phyloP scores from a whole-genome alignment of 2,113 vertebrate species.

The Dasyprocta punctata region DNA sequence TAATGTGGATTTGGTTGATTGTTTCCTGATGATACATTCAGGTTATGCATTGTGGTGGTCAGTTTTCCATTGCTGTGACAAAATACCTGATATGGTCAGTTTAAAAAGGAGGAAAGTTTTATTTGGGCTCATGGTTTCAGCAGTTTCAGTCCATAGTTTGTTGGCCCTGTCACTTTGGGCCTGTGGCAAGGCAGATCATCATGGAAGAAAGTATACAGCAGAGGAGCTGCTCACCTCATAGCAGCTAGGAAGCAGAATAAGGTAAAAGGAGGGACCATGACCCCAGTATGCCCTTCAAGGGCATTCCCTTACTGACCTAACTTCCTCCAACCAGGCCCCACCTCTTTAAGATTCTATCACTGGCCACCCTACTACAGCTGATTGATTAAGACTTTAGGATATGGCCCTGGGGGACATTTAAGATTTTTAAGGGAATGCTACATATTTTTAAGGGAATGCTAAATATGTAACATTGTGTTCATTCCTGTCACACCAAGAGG shows the following conservation, averaged over 20 bases:
- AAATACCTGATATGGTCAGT: background rate
- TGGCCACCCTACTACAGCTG: background rate
- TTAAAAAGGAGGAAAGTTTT: background rate
- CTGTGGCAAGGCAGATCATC: background rate
- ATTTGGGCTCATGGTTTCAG: background rate
- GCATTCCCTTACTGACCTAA: background rate
- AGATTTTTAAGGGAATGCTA: background rate
- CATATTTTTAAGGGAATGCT: background rate
- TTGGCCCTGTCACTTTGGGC: background rate
- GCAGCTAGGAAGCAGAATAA: background rate
- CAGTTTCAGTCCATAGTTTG: background rate
- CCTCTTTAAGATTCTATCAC: background rate
- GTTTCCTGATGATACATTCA: background rate
- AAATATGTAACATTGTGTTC: background rate
- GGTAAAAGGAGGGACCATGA: too few relatives aligned
- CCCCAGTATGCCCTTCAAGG: background rate
- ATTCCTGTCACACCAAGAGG: background rate
- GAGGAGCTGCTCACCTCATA: background rate
- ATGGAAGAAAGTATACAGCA: background rate
- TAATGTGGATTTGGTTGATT: background rate
- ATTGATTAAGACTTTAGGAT: background rate
- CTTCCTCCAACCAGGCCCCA: background rate
- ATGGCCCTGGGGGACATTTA: background rate
- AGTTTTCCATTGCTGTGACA: background rate
- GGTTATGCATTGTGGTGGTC: background rate